These are phyloP conservation scores for Cyprinodon brontotheroides DNA, from an alignment of 2,113 vertebrate genomes.

Conservation along the genomic window DNA sequence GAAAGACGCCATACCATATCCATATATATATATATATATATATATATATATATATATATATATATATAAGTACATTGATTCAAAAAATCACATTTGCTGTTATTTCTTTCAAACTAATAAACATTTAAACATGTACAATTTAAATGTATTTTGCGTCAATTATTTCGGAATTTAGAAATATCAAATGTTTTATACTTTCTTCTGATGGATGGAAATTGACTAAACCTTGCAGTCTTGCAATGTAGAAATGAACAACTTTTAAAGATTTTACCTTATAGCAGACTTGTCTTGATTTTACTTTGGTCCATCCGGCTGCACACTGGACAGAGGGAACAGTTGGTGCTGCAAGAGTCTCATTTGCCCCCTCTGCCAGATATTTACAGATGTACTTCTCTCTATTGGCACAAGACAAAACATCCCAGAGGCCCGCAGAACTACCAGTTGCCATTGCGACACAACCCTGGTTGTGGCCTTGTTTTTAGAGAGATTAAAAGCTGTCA, in stretches of 20 bases:
- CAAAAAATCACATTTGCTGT: too few relatives aligned
- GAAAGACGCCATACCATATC: too few relatives aligned
- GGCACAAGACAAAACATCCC: conserved; percentile 90
- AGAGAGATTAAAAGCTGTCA: background rate
- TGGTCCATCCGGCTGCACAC: conserved; percentile 78
- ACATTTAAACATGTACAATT: too few relatives aligned
- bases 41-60: too few relatives aligned
- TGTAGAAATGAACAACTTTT: background rate
- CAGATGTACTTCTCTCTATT: conserved; percentile 91
- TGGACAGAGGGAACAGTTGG: conserved; percentile 60
- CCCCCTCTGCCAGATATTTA: conserved; percentile 87
- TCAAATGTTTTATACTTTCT: background rate
- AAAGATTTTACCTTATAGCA: conserved; percentile 84
- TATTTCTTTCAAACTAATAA: too few relatives aligned
- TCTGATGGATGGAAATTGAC: background rate
- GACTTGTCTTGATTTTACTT: conserved; percentile 53
- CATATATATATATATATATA: too few relatives aligned
- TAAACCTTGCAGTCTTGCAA: background rate
- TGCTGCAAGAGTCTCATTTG: conserved; percentile 45
- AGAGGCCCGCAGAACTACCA: conserved; percentile 88
- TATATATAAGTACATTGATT: too few relatives aligned
- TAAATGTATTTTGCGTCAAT: background rate
- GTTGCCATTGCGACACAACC: conserved; percentile 94
- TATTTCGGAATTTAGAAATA: background rate
- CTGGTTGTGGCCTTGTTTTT: conserved; percentile 59